These are phyloP conservation scores for Amaurobius ferox DNA, from an alignment of 2,888 invertebrate species.

Conservation along the genomic window DNA sequence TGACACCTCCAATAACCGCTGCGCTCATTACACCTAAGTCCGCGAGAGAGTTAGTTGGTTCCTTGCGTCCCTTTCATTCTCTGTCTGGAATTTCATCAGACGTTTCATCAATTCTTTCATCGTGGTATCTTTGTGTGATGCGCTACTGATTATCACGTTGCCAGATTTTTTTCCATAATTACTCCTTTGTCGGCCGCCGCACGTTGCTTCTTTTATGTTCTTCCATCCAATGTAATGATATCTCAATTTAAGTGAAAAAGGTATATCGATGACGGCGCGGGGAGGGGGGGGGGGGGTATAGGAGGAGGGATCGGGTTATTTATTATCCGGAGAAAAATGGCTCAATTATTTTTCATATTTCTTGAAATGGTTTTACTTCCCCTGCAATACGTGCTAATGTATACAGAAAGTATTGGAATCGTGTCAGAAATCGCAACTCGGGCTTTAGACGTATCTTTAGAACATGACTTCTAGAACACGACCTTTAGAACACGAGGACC, in stretches of 20 bases:
- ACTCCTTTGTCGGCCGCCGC: neutral
- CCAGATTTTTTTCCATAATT: neutral
- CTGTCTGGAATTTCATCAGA: neutral
- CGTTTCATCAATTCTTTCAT: neutral
- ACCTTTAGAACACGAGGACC: no score
- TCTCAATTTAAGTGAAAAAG: neutral
- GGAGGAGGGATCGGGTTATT: neutral
- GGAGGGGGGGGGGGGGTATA: neutral
- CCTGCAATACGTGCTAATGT: no score
- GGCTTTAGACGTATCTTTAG: no score
- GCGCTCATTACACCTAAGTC: constrained; percentile 38
- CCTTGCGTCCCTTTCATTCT: no score
- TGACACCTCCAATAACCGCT: constrained; percentile 40
- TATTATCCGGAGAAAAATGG: neutral
- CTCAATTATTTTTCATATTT: constrained; percentile 1
- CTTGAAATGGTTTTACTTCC: no score
- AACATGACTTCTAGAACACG: no score
- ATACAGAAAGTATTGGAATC: no score
- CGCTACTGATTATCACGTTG: neutral
- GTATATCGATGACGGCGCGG: neutral
- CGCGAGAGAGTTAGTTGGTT: no score
- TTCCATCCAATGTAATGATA: constrained; percentile 1
- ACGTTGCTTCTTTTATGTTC: neutral
- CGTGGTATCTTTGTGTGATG: neutral
- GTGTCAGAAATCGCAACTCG: no score